Base-by-base conservation (phyloP, 2,113 vertebrate genomes). In the Astur gentilis region DNA sequence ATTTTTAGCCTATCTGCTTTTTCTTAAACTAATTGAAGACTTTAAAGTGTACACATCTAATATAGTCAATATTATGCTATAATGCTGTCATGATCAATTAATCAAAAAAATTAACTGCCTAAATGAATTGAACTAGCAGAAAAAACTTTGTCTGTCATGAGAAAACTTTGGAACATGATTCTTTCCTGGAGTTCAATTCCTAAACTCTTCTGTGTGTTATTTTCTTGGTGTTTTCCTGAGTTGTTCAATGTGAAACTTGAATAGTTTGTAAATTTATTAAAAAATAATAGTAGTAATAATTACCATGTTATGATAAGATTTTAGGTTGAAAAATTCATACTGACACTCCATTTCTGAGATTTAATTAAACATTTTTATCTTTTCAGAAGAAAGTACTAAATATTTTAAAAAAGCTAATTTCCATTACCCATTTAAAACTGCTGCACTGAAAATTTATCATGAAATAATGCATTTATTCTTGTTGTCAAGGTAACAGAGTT, bases 401-500 rank as follows among this genome's bases (percentile, higher is more conserved):
- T 75, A 47, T 79, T 87, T 19, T 0, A 6, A 52, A 75, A 85
- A 82, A 34, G 4, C n/a, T 73, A 18, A 88, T 50, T 93, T 89
- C 27, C 32, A 65, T 84, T 71, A 32, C 21, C 16, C 72, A 66
- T 76, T 95, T 89, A 73, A 71, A 94, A 81, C 27, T 89, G 31
- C 54, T 78, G 38, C 65, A 52, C 47, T 90, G 20, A 71, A 84
- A 71, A 87, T 71, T 81, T 58, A 60, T 92, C 19, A 27, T 84
- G 58, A 85, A 82, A 55, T 90, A 95, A 38, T 1, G 0, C 34
- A 62, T 86, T 94, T 93, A 42, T 91, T 58, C 32, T 92, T 89
- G 60, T 81, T 96, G 76, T 90, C 83, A 96, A 65, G 93, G 90
- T 78, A 94, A 97, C 65, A 89, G 82, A 69, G 54, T 89, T 97